Evolutionary conservation across 2,888 invertebrate species (phyloP).

Genomic region (Dexiosoma caninum): DNA sequence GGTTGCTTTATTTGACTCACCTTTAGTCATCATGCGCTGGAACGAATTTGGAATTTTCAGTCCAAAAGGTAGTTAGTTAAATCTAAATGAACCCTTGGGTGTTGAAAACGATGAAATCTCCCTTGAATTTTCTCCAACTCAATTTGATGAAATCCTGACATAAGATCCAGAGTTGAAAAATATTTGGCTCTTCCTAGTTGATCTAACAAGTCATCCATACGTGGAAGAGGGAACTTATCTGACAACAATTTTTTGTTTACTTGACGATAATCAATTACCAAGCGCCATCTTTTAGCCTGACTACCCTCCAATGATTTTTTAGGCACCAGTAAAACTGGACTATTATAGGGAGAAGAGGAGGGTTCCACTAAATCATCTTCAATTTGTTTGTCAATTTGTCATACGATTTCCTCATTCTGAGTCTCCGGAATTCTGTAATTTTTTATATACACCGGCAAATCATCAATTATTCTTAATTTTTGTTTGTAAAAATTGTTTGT

Average conservation of each 20-base stretch:
- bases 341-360: background rate
- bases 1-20: constrained; percentile 64
- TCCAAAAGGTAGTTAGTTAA: background rate
- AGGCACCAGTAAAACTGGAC: background rate
- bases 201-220: constrained; percentile 3
- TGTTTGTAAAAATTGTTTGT: background rate
- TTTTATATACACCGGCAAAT: background rate
- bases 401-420: background rate
- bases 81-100: background rate
- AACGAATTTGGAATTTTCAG: background rate
- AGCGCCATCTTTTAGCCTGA: background rate
- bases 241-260: background rate
- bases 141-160: constrained; percentile 2
- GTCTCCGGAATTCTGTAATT: background rate
- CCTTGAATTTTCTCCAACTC: background rate
- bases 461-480: background rate
- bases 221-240: constrained; percentile 3
- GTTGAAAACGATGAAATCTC: background rate
- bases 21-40: constrained; percentile 49
- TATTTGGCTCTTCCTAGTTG: constrained; percentile 4
- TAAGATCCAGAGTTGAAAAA: background rate
- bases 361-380: background rate
- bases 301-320: background rate
- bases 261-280: background rate
- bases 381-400: constrained; percentile 1